A percentile compares a stretch with the other conserved stretches of the same genome.
Evolutionary conservation across 2,888 invertebrate species (phyloP).

Genomic region (Tetragnatha montana): DNA sequence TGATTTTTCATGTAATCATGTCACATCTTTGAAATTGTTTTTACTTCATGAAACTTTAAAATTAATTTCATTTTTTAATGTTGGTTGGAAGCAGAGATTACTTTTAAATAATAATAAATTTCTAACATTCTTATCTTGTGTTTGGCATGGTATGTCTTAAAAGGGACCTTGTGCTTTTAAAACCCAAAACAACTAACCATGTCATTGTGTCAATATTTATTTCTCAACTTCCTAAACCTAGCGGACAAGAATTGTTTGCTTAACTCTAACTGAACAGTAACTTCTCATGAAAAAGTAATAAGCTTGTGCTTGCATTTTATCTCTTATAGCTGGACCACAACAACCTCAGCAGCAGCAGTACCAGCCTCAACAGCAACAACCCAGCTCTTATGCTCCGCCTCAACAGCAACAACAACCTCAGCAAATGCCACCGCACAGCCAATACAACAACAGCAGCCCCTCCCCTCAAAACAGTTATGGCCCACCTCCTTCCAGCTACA

Average conservation of each 20-base stretch:
- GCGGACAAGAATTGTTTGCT: neutral
- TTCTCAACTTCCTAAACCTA: neutral
- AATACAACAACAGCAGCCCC: conserved; percentile 71
- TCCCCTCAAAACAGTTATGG: conserved; percentile 72
- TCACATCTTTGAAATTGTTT: too few species aligned
- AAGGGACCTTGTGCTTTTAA: neutral
- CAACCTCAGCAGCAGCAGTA: conserved; percentile 54
- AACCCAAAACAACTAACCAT: too few species aligned
- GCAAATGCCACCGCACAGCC: conserved; percentile 51
- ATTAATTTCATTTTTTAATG: too few species aligned
- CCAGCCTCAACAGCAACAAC: conserved; percentile 36
- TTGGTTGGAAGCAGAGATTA: too few species aligned
- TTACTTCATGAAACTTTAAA: too few species aligned
- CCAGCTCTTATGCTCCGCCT: conserved; percentile 24
- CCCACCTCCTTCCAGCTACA: conserved; percentile 75
- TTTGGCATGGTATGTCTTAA: too few species aligned
- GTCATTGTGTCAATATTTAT: neutral
- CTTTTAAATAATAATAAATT: too few species aligned
- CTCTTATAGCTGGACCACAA: conserved; percentile 59
- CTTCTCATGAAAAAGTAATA: neutral
- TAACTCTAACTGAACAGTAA: too few species aligned
- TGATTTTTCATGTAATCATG: too few species aligned
- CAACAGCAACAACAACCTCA: conserved; percentile 68
- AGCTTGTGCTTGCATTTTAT: neutral
- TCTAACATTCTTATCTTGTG: too few species aligned